Evolutionary conservation across 2,797 vertebrate species (phyloP).

Genomic region (Choloepus didactylus): DNA sequence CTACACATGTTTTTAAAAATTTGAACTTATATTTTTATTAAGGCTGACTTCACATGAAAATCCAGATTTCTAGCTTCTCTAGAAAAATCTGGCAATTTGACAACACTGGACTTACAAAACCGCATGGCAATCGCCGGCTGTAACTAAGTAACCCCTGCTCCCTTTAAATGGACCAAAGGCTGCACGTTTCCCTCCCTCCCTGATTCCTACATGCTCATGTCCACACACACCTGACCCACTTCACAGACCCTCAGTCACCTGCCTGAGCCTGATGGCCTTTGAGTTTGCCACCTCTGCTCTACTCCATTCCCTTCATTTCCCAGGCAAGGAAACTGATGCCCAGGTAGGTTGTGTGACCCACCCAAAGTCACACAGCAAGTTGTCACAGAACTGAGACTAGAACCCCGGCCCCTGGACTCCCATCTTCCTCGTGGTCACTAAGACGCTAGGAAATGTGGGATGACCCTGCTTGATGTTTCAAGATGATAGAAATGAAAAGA

Average conservation of each 20-base stretch:
- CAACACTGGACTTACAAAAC: too few relatives aligned
- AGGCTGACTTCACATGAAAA: background rate
- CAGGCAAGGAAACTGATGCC: background rate
- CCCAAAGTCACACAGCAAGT: background rate
- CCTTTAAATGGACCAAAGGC: background rate
- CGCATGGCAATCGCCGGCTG: accelerated
- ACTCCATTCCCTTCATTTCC: background rate
- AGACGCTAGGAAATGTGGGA: background rate
- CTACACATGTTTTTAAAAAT: background rate
- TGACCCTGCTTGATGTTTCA: background rate
- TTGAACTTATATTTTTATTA: background rate
- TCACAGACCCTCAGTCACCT: background rate
- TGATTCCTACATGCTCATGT: accelerated
- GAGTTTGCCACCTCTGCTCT: background rate
- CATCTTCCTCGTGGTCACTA: background rate
- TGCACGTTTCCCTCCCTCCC: background rate
- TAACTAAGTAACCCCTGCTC: background rate
- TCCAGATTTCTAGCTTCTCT: background rate
- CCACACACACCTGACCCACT: background rate
- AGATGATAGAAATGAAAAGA: background rate
- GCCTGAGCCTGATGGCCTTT: too few relatives aligned
- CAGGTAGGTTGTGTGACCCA: background rate
- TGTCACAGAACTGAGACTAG: background rate
- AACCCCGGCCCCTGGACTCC: background rate
- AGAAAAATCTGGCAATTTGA: background rate